A percentile compares a stretch with the other conserved stretches of the same genome.
Conservation (phyloP, 2,113 vertebrate genomes). For the Scytalopus superciliaris region DNA sequence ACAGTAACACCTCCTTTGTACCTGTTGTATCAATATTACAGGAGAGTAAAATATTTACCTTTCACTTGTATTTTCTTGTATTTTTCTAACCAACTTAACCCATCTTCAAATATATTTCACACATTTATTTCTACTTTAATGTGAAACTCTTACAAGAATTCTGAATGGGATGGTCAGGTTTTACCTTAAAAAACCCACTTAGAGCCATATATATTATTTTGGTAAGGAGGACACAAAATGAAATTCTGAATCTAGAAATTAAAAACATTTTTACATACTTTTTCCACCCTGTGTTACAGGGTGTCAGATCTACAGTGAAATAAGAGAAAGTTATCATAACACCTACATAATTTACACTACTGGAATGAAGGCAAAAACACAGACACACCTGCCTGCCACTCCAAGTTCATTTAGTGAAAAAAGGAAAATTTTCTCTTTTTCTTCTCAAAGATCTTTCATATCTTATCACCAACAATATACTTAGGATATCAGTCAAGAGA, state of each 20-base stretch:
- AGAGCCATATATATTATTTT: background rate
- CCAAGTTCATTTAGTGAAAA: background rate
- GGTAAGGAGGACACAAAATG: background rate
- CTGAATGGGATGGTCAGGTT: background rate
- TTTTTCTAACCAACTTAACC: background rate
- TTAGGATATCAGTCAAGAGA: background rate
- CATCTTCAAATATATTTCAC: background rate
- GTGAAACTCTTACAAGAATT: background rate
- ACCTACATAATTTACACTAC: background rate
- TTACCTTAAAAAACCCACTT: background rate
- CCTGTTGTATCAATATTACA: background rate
- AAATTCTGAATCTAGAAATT: background rate
- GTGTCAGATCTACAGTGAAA: background rate
- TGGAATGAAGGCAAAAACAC: background rate
- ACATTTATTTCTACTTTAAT: background rate
- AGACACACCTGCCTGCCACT: accelerated
- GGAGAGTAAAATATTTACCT: background rate
- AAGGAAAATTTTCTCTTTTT: background rate
- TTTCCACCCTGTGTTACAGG: background rate
- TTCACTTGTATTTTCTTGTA: background rate
- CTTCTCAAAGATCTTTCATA: background rate
- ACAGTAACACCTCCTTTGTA: background rate
- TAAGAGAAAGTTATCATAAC: background rate
- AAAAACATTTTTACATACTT: background rate
- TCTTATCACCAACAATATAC: background rate